phyloP scores from a whole-genome alignment of 2,113 vertebrate species.

The Mus spicilegus region DNA sequence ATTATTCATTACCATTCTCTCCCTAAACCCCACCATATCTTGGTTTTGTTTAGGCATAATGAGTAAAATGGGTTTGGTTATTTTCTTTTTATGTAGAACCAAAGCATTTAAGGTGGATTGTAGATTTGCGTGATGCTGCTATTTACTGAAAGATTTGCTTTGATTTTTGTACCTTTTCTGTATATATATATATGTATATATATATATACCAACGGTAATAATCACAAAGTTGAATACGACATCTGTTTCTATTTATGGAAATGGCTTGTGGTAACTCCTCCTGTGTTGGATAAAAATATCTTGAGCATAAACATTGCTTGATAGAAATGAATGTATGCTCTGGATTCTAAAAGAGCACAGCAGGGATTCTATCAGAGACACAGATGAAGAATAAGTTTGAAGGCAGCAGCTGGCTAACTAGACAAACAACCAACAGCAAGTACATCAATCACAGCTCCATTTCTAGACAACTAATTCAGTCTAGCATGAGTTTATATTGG shows the following conservation, averaged over 20 bases:
- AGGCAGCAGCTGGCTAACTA: background rate
- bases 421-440: background rate
- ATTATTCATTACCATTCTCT: too few relatives aligned
- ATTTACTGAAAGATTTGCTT: background rate
- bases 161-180: background rate
- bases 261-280: conserved; percentile 3
- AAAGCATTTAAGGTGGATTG: background rate
- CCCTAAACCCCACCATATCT: background rate
- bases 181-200: background rate
- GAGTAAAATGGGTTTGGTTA: background rate
- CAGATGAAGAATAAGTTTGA: background rate
- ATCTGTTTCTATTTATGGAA: background rate
- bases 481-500: background rate
- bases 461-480: background rate
- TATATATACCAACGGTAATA: background rate
- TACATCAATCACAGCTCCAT: background rate
- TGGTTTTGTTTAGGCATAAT: background rate
- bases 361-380: conserved; percentile 28
- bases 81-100: background rate
- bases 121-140: background rate
- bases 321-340: background rate
- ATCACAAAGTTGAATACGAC: background rate
- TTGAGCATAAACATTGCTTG: background rate
- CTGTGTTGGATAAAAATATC: background rate
- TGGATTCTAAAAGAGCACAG: conserved; percentile 19